Evolutionary conservation across 2,888 invertebrate genomes (phyloP).

Genomic region (Acrobasis consociella): DNA sequence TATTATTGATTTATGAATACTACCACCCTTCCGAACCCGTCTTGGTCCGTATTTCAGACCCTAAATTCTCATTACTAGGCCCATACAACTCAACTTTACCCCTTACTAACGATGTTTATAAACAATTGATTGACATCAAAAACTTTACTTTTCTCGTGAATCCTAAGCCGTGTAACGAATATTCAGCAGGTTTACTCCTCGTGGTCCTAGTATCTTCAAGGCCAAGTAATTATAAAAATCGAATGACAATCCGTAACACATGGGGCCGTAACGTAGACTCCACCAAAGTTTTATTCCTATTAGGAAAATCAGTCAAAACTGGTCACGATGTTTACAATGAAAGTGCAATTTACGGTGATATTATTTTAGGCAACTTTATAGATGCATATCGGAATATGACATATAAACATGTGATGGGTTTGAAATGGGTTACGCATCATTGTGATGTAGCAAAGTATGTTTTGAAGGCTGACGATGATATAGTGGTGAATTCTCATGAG

Average conservation of each 20-base stretch:
- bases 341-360: constrained; percentile 82
- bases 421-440: constrained; percentile 89
- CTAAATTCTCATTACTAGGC: constrained; percentile 50
- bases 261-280: constrained; percentile 85
- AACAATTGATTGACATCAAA: constrained; percentile 80
- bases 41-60: constrained; percentile 49
- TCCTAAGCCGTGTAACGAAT: constrained; percentile 78
- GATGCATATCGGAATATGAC: constrained; percentile 93
- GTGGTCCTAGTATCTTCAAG: constrained; percentile 87
- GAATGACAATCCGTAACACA: constrained; percentile 87
- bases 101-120: constrained; percentile 47
- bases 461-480: constrained; percentile 90
- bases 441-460: constrained; percentile 87
- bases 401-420: constrained; percentile 91
- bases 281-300: constrained; percentile 85
- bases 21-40: constrained; percentile 46
- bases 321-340: constrained; percentile 81
- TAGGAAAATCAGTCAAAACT: constrained; percentile 73
- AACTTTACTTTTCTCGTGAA: constrained; percentile 85
- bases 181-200: constrained; percentile 72
- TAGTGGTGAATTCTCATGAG: constrained; percentile 86
- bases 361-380: constrained; percentile 89
- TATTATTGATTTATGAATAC: constrained; percentile 46
- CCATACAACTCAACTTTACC: constrained; percentile 46
- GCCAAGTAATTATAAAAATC: constrained; percentile 84